Base-by-base conservation (phyloP, 2,888 invertebrate species). In the Caradrina kadenii region DNA sequence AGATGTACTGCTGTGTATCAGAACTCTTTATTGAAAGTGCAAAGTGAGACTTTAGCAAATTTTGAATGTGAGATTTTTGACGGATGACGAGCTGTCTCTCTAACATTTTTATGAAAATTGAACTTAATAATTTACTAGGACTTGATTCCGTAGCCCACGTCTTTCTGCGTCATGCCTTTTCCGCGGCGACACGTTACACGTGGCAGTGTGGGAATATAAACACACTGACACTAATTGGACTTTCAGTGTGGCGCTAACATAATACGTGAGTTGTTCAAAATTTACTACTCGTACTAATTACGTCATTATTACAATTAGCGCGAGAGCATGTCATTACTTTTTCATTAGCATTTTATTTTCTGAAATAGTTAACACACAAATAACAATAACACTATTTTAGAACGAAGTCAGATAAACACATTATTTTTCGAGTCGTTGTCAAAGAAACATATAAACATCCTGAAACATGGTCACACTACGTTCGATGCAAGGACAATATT, bases 221-320 rank as follows among this genome's bases (percentile, higher is more conserved):
- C 60, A 73, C 45, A 60, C 26, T 60, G 54, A 49, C 77, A 69
- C 60, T 76, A 69, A 69, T 52, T 76, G 60, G 50, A 39, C 11
- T 7, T 17, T 13, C 59, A 22, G 17, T n/a, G 31, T 31, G 17
- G 13, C 39, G 50, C 6, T 26, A 48, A 45, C 13, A 48, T 26
- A 39, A 21, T 13, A 26, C 19, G 8, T 52, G 21, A 45, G 15
- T n/a, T 13, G 21, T n/a, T 69, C 42, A 52, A 42, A 45, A 31
- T 31, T 15, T 50, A 22, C 17, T 22, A 63, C 22, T 7, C 1
- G 22, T 49, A 21, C 17, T 64, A 13, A n/a, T 50, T 4, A 19
- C 7, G 15, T 6, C 7, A 2, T 49, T 35, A 11, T 35, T n/a
- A 11, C 59, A 45, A 45, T 50, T 19, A 0, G 13, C 17, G 35